Conservation (phyloP, 2,888 invertebrate species). For the Epinotia bilunana region DNA sequence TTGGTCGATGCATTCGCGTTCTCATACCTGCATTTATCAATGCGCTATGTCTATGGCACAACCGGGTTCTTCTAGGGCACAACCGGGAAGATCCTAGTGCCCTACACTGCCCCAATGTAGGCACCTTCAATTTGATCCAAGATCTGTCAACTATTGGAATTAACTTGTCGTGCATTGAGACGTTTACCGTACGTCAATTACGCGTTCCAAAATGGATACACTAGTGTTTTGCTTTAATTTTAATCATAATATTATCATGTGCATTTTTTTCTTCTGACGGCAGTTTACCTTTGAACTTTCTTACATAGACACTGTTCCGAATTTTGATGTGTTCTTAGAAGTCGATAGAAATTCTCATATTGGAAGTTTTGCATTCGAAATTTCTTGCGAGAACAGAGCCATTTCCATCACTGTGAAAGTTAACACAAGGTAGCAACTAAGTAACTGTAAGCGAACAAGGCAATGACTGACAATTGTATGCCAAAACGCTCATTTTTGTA, state of each 20-base stretch:
- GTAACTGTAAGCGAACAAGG: background rate
- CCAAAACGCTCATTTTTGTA: no score
- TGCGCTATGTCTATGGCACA: no score
- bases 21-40: no score
- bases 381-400: constrained; percentile 14
- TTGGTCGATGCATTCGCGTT: no score
- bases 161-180: no score
- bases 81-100: no score
- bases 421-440: constrained; percentile 1
- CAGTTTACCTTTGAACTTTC: background rate
- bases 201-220: no score
- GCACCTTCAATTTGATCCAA: no score
- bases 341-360: background rate
- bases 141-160: no score
- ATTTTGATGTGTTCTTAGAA: background rate
- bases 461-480: background rate
- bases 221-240: background rate
- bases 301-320: background rate
- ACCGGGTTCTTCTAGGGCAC: no score
- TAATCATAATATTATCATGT: background rate
- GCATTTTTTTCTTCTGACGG: background rate
- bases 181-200: no score
- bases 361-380: constrained; percentile 14
- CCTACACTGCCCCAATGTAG: no score
- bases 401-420: background rate